These are phyloP conservation scores for Craseonycteris thonglongyai DNA, from an alignment of 2,113 vertebrate species.

Conservation along the genomic window DNA sequence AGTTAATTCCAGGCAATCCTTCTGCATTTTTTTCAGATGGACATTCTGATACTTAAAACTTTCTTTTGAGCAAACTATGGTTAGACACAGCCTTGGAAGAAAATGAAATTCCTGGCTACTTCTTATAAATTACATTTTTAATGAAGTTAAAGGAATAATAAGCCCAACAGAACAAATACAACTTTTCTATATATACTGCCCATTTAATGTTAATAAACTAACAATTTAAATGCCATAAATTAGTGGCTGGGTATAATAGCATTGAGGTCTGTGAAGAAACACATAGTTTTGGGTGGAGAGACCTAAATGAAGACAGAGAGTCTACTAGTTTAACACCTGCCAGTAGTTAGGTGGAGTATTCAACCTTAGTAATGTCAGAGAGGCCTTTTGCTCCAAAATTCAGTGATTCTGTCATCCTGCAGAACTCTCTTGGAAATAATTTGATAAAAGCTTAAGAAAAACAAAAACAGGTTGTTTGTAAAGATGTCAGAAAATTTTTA, in stretches of 20 bases:
- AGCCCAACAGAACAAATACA: not conserved
- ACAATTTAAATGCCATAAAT: not conserved
- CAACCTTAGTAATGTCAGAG: not conserved
- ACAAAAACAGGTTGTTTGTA: not conserved
- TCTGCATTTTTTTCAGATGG: constrained; percentile 59
- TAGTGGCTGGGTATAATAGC: not conserved
- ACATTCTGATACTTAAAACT: constrained; percentile 45
- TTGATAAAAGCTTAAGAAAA: not conserved
- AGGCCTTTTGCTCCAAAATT: not conserved
- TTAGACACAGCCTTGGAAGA: constrained; percentile 18
- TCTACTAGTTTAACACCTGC: not conserved
- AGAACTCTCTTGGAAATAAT: not conserved
- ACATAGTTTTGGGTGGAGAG: not conserved
- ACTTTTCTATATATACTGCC: not conserved
- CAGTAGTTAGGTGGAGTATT: not conserved
- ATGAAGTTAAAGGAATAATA: constrained; percentile 4
- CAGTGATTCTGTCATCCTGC: not conserved
- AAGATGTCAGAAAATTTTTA: not conserved
- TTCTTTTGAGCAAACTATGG: not conserved
- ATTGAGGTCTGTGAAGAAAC: not conserved
- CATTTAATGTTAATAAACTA: not conserved
- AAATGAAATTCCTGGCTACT: constrained; percentile 51
- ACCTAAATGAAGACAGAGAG: not conserved
- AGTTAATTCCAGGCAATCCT: constrained; percentile 53
- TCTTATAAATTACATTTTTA: constrained; percentile 53